A percentile compares a stretch with the other conserved stretches of the same genome.
Conservation (phyloP, 2,888 invertebrate genomes). For the Pedicia rivosa region DNA sequence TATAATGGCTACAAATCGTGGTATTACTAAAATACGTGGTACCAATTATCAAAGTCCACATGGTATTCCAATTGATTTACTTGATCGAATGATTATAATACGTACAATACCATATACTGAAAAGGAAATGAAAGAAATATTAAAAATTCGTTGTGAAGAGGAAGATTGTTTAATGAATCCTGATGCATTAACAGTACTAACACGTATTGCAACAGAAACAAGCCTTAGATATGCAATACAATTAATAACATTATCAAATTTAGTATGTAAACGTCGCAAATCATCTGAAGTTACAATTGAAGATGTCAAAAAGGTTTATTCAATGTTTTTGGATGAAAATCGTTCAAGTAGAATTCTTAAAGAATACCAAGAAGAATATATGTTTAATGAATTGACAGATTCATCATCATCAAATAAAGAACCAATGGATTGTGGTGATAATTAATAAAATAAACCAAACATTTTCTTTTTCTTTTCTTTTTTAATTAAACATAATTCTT, state of each 20-base stretch:
- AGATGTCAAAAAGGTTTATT: slow-evolving; percentile 90
- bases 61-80: slow-evolving; percentile 90
- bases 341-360: slow-evolving; percentile 86
- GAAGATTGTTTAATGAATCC: slow-evolving; percentile 92
- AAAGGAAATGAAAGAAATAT: slow-evolving; percentile 77
- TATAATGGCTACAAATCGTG: slow-evolving; percentile 97
- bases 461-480: too few relatives aligned
- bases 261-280: slow-evolving; percentile 85
- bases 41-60: slow-evolving; percentile 90
- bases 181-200: slow-evolving; percentile 80
- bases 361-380: slow-evolving; percentile 91
- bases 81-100: slow-evolving; percentile 91
- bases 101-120: slow-evolving; percentile 79
- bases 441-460: slow-evolving; percentile 5
- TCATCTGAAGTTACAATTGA: slow-evolving; percentile 69
- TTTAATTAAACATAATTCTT: too few relatives aligned
- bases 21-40: slow-evolving; percentile 87
- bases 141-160: slow-evolving; percentile 91
- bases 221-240: slow-evolving; percentile 95
- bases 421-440: slow-evolving; percentile 24
- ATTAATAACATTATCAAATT: slow-evolving; percentile 84
- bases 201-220: slow-evolving; percentile 83
- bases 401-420: slow-evolving; percentile 12
- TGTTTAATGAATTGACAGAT: slow-evolving; percentile 54
- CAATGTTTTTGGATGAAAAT: slow-evolving; percentile 84